Percentiles rank a stretch among this genome's conserved stretches.
Evolutionary conservation across 2,797 vertebrate genomes (phyloP).

Genomic region (Hylomyscus alleni): DNA sequence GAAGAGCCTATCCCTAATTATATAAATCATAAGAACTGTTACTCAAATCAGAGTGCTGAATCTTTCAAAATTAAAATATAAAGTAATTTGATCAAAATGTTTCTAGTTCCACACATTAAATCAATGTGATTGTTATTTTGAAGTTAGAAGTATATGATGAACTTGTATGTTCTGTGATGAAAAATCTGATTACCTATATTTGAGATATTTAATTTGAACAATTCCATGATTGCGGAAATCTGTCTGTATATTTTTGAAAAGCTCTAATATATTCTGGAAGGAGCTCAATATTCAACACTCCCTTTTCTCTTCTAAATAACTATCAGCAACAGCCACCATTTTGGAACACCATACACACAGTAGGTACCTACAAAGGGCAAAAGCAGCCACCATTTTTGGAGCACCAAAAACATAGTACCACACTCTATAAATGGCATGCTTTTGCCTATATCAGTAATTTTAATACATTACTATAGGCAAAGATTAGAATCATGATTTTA

Average conservation of each 20-base stretch:
- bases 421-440: not conserved
- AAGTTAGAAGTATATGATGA: conserved; percentile 10
- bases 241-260: not conserved
- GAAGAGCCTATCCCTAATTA: not conserved
- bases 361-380: too few relatives aligned
- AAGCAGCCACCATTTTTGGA: not conserved
- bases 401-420: too few relatives aligned
- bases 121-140: not conserved
- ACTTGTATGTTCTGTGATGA: not conserved
- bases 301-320: not conserved
- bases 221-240: not conserved
- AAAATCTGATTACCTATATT: not conserved
- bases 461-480: not conserved
- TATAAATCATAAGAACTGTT: not conserved
- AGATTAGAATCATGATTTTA: not conserved
- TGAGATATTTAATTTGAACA: conserved; percentile 15
- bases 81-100: not conserved
- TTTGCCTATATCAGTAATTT: not conserved
- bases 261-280: not conserved
- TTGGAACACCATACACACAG: not conserved
- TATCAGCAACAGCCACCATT: not conserved
- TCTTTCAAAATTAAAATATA: conserved; percentile 38
- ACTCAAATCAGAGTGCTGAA: not conserved
- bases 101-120: conserved; percentile 16
- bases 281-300: not conserved